Evolutionary conservation across 2,888 invertebrate species (phyloP).

Genomic region (Adelognathus sp.): DNA sequence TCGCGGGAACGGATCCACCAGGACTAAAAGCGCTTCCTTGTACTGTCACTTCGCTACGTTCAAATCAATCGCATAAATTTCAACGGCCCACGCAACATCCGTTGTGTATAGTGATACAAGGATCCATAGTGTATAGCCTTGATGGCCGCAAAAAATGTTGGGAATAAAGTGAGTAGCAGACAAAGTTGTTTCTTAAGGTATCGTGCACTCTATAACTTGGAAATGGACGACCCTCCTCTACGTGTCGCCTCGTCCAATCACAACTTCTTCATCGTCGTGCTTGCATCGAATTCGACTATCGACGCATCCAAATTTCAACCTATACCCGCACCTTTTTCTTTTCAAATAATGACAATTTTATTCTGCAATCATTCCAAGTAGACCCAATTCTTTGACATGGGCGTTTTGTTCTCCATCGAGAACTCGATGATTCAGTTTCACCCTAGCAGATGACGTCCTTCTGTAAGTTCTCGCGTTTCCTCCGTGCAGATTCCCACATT

Average conservation of each 20-base stretch:
- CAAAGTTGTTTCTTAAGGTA: constrained; percentile 25
- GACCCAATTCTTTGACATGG: no score
- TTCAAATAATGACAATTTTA: no score
- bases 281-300: neutral
- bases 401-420: neutral
- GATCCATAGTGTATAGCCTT: constrained; percentile 27
- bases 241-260: neutral
- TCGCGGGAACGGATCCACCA: constrained; percentile 76
- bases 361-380: neutral
- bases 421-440: neutral
- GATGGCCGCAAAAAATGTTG: constrained; percentile 23
- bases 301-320: no score
- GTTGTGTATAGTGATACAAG: constrained; percentile 1
- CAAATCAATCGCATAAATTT: constrained; percentile 81
- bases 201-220: no score
- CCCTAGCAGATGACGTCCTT: neutral
- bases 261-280: neutral
- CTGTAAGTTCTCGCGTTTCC: neutral
- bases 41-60: constrained; percentile 80
- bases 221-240: no score
- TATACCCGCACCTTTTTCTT: no score
- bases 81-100: constrained; percentile 68
- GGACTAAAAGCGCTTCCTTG: constrained; percentile 82
- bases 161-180: constrained; percentile 7
- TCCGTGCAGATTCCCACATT: constrained; percentile 14